Evolutionary conservation across 2,888 invertebrate genomes (phyloP), one percentile per base, ranked within the genome.

Genomic region (Lymantria dispar): DNA sequence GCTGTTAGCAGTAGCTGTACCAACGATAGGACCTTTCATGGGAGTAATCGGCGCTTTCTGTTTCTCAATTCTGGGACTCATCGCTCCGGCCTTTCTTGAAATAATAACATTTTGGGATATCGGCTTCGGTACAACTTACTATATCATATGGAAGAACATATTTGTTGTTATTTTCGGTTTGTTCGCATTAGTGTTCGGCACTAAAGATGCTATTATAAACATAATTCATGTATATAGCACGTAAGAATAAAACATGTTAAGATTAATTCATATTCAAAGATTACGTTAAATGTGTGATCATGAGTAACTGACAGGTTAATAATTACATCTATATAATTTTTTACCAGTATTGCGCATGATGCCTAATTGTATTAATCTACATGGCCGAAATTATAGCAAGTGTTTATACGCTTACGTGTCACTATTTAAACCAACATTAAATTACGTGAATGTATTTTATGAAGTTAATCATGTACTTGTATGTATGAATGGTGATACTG

Each of bases 1-100:
- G 45, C 78, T 94, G 10, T 84, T 98, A 48, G 98, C 98, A 0
- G 94, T 97, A 22, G 95, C 96, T 7, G 96, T 98, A 14, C 98
- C 98, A 0, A 95, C 95, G 43, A 96, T 98, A 62, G 95, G 94
- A 10, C 96, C 98, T 0, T 97, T 98, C 78, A 97, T 98, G 83
- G 95, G 96, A 8, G 92, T 98, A 44, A 98, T 98, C 60, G 98
- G 98, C 61, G 98, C 98, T 41, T 95, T 98, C 76, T 98, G 98
- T 76, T 97, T 98, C 80, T 97, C 98, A 8, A 95, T 97, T 62
- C 93, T 98, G 15, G 98, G 98, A 12, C 94, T 98, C 36, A 94
- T 98, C 49, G 94, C 96, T 45, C 98, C 98, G 0, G 96, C 93
- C 3, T 92, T 96, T 53, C 95, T 98, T 58, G 98, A 98, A 87